A percentile compares a stretch with the other conserved stretches of the same genome.
Evolutionary conservation across 1,140 invertebrate species (phyloP).

Genomic region (Drosophila melanogaster): Release_6_plus_ISO1_MT NT_037436.4:6708501-6709000

Average conservation of each 20-base stretch:
- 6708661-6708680: slow-evolving; percentile 89
- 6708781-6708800: slow-evolving; percentile 93
- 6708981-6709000: slow-evolving; percentile 18
- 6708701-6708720: slow-evolving; percentile 95
- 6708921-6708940: slow-evolving; percentile 93
- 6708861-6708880: slow-evolving; percentile 93
- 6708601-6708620: slow-evolving; percentile 96
- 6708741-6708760: slow-evolving; percentile 94
- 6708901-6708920: slow-evolving; percentile 93
- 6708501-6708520: neutral
- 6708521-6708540: slow-evolving; percentile 77
- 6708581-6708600: slow-evolving; percentile 94
- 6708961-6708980: slow-evolving; percentile 56
- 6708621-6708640: slow-evolving; percentile 94
- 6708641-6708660: slow-evolving; percentile 89
- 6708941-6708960: slow-evolving; percentile 84
- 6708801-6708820: slow-evolving; percentile 93
- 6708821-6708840: slow-evolving; percentile 92
- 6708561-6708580: slow-evolving; percentile 91
- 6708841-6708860: slow-evolving; percentile 90
- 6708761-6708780: slow-evolving; percentile 94
- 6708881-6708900: slow-evolving; percentile 90
- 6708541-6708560: slow-evolving; percentile 90
- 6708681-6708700: slow-evolving; percentile 93
- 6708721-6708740: slow-evolving; percentile 94